These are phyloP conservation scores for Phylloscopus trochiloides DNA, from an alignment of 2,113 vertebrate species.

Conservation along the genomic window DNA sequence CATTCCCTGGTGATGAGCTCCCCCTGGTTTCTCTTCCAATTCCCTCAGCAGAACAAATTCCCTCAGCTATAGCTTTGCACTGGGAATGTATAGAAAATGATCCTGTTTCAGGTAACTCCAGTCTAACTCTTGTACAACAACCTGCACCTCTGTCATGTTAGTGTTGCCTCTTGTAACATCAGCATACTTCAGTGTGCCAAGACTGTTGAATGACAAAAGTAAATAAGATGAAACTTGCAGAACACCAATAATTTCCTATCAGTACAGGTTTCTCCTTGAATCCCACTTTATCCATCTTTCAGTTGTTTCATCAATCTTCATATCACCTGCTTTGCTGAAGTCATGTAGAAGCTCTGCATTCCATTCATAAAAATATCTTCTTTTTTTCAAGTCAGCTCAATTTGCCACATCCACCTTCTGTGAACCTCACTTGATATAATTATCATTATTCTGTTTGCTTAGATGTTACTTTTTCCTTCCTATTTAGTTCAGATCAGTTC, in stretches of 20 bases:
- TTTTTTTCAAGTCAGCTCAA: not conserved
- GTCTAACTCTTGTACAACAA: not conserved
- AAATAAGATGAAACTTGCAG: not conserved
- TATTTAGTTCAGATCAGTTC: not conserved
- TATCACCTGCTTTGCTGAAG: not conserved
- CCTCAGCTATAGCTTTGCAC: not conserved
- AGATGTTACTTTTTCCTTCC: not conserved
- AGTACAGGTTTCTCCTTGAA: not conserved
- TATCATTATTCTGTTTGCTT: not conserved
- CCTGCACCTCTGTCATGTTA: not conserved
- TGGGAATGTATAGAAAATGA: not conserved
- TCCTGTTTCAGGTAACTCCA: not conserved
- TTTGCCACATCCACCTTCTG: not conserved
- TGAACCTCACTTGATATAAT: not conserved
- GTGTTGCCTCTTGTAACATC: not conserved
- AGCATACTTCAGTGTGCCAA: not conserved
- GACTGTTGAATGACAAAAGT: not conserved
- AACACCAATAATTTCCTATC: not conserved
- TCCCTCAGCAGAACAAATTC: not conserved
- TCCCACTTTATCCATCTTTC: not conserved
- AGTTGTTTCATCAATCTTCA: not conserved
- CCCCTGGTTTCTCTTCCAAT: not conserved
- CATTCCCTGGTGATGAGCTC: not conserved
- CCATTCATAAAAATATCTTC: not conserved
- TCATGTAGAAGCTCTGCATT: accelerated